phyloP scores from a whole-genome alignment of 2,113 vertebrate genomes.

The Callionymus lyra region DNA sequence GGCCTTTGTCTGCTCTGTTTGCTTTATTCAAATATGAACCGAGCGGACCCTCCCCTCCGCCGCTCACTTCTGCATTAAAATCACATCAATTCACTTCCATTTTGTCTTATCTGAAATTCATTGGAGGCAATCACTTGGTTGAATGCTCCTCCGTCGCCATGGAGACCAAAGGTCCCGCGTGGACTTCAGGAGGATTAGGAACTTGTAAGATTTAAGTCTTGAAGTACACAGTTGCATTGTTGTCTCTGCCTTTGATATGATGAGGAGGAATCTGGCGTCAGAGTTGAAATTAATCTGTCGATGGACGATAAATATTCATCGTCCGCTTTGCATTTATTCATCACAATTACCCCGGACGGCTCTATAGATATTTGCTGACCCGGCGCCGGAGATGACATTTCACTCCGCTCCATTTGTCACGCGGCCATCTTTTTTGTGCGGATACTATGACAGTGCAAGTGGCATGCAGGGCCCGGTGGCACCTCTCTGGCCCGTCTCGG shows the following conservation, averaged over 20 bases:
- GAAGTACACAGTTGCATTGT: constrained; percentile 87
- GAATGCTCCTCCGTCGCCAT: constrained; percentile 98
- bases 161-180: constrained; percentile 95
- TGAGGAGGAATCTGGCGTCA: constrained; percentile 63
- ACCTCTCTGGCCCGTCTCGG: constrained; percentile 31
- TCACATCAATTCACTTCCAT: constrained; percentile 99
- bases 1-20: constrained; percentile 99
- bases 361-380: constrained; percentile 43
- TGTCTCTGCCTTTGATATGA: constrained; percentile 75
- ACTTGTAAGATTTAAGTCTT: constrained; percentile 98
- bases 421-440: constrained; percentile 52
- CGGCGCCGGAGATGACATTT: constrained; percentile 51
- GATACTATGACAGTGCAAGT: constrained; percentile 50
- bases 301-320: constrained; percentile 65
- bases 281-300: constrained; percentile 64
- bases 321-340: constrained; percentile 42
- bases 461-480: constrained; percentile 55
- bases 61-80: constrained; percentile 99
- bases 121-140: constrained; percentile 99
- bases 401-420: constrained; percentile 38
- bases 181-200: constrained; percentile 97
- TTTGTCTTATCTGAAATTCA: constrained; percentile 99
- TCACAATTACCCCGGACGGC: constrained; percentile 62
- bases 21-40: constrained; percentile 99
- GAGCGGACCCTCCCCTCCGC: constrained; percentile 95